phyloP scores from a whole-genome alignment of 37 sponge, comb jelly and placozoan species.

The Corticium candelabrum region DNA sequence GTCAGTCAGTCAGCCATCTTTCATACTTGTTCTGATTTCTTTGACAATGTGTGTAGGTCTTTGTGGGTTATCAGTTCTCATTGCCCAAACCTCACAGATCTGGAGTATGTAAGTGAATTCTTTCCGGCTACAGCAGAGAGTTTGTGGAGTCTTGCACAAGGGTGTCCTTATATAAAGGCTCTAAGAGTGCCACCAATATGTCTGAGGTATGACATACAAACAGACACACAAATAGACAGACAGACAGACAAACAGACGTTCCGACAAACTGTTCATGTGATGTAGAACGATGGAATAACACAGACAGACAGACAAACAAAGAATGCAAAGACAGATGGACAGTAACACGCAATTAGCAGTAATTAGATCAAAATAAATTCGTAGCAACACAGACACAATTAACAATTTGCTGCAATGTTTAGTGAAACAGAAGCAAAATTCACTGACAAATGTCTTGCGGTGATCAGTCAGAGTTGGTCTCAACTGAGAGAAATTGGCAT shows the following conservation, averaged over 20 bases:
- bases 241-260: no score
- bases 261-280: no score
- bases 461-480: background rate
- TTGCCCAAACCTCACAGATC: background rate
- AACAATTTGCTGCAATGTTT: background rate
- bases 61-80: background rate
- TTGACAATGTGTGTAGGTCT: background rate
- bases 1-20: background rate
- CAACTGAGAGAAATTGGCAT: background rate
- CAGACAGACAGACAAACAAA: no score
- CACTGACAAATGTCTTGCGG: background rate
- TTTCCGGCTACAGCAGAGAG: background rate
- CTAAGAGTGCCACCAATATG: background rate
- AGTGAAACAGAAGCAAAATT: background rate
- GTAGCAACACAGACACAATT: no score
- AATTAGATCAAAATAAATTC: no score
- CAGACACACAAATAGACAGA: no score
- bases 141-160: background rate
- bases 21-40: background rate
- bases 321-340: no score
- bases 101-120: background rate
- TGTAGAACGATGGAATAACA: no score
- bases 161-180: background rate
- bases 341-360: no score
- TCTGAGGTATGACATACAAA: background rate